A percentile compares a stretch with the other conserved stretches of the same genome.
phyloP scores from a whole-genome alignment of 1,140 invertebrate species.

The Scaptomyza montana region DNA sequence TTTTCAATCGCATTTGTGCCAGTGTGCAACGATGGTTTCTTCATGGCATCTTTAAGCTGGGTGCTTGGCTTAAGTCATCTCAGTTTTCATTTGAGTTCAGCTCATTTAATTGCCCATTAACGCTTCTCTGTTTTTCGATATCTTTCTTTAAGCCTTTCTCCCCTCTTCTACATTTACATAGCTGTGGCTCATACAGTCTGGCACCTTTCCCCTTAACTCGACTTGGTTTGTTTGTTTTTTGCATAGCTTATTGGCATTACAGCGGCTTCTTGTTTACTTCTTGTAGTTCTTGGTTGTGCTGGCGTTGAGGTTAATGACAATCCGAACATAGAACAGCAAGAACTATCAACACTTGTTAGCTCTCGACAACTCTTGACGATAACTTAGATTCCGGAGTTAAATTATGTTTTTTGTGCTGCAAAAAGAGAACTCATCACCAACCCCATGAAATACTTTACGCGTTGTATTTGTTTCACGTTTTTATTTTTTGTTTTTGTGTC shows the following conservation, averaged over 20 bases:
- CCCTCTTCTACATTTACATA: slow-evolving; percentile 4
- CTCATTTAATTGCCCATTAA: slow-evolving; percentile 40
- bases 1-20: slow-evolving; percentile 14
- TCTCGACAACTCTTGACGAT: slow-evolving; percentile 1
- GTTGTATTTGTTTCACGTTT: no score
- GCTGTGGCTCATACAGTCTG: slow-evolving; percentile 6
- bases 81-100: slow-evolving; percentile 26
- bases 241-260: slow-evolving; percentile 16
- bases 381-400: not conserved
- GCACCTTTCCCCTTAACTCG: not conserved
- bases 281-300: slow-evolving; percentile 11
- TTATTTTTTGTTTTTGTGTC: slow-evolving; percentile 15
- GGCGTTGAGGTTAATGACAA: slow-evolving; percentile 6
- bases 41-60: slow-evolving; percentile 13
- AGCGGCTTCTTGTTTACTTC: slow-evolving; percentile 6
- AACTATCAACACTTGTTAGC: slow-evolving; percentile 29
- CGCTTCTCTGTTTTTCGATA: slow-evolving; percentile 15
- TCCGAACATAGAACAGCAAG: slow-evolving; percentile 10
- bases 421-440: not conserved
- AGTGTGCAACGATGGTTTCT: slow-evolving; percentile 58
- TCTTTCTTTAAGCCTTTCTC: not conserved
- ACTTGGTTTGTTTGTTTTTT: not conserved
- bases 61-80: slow-evolving; percentile 21
- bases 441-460: not conserved
- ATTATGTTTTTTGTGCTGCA: no score